Evolutionary conservation across 30 jellyfish, hydroid and myxozoan genomes (phyloP).

Genomic region (Hydra vulgaris): DNA sequence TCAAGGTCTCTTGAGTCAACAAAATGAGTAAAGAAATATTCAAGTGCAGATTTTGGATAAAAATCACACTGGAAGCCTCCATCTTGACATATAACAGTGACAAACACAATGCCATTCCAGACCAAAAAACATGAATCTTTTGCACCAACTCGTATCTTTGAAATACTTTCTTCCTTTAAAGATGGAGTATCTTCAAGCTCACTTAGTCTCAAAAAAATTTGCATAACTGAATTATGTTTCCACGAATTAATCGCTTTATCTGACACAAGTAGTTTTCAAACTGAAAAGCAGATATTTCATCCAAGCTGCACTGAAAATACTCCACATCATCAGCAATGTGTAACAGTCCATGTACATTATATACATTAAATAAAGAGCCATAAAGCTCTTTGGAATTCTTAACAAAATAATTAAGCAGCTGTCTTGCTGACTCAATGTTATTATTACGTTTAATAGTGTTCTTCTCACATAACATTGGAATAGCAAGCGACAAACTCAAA

Average conservation of each 20-base stretch:
- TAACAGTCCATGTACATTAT: constrained; percentile 35
- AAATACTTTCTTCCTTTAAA: background rate
- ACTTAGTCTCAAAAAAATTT: constrained; percentile 1
- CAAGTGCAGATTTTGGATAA: background rate
- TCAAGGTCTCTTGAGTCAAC: background rate
- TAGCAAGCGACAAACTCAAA: constrained; percentile 21
- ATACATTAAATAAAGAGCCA: constrained; percentile 25
- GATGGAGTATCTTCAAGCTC: background rate
- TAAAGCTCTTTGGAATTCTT: constrained; percentile 15
- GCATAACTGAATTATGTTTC: constrained; percentile 1
- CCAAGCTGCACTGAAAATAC: constrained; percentile 16
- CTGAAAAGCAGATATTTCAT: constrained; percentile 20
- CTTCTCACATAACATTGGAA: constrained; percentile 24
- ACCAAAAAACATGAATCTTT: background rate
- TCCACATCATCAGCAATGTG: constrained; percentile 32
- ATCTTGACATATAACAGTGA: background rate
- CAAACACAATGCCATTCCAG: background rate
- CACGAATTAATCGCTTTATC: background rate
- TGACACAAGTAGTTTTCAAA: constrained; percentile 18
- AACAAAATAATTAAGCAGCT: constrained; percentile 30
- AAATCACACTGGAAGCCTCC: background rate
- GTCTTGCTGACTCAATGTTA: constrained; percentile 27
- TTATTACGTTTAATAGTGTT: constrained; percentile 3
- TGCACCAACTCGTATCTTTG: background rate
- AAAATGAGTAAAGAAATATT: background rate